phyloP scores from a whole-genome alignment of 2,797 vertebrate species.

The Epinephelus awoara region DNA sequence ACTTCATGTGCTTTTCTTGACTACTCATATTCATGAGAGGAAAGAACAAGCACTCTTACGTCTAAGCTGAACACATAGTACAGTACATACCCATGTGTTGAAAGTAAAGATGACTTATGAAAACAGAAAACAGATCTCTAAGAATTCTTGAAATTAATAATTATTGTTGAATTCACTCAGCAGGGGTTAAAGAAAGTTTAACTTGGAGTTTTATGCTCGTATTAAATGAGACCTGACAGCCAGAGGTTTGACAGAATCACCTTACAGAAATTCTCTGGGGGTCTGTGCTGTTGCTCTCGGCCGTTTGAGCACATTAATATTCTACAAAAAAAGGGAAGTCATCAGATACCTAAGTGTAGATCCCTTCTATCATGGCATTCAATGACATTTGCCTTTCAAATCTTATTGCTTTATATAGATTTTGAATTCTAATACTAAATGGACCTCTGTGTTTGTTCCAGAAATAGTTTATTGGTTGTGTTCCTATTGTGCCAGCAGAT shows the following conservation, averaged over 20 bases:
- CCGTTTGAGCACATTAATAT: slow-evolving; percentile 8
- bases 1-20: background rate
- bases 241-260: background rate
- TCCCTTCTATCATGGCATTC: background rate
- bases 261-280: slow-evolving; percentile 2
- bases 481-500: background rate
- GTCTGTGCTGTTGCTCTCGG: background rate
- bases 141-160: background rate
- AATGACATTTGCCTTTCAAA: slow-evolving; percentile 16
- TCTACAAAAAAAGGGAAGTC: background rate
- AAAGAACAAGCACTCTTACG: background rate
- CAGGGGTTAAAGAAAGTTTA: background rate
- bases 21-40: slow-evolving; percentile 12
- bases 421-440: no score
- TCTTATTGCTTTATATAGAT: background rate
- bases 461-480: background rate
- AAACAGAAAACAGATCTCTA: background rate
- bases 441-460: background rate
- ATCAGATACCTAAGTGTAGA: background rate
- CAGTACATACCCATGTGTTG: background rate
- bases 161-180: background rate
- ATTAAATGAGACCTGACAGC: slow-evolving; percentile 11
- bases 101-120: background rate
- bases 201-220: background rate
- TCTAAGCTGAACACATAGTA: background rate